Evolutionary conservation across 1,140 invertebrate species (phyloP), one percentile per base, ranked within the genome.

Genomic region (Venustaconcha ellipsiformis): DNA sequence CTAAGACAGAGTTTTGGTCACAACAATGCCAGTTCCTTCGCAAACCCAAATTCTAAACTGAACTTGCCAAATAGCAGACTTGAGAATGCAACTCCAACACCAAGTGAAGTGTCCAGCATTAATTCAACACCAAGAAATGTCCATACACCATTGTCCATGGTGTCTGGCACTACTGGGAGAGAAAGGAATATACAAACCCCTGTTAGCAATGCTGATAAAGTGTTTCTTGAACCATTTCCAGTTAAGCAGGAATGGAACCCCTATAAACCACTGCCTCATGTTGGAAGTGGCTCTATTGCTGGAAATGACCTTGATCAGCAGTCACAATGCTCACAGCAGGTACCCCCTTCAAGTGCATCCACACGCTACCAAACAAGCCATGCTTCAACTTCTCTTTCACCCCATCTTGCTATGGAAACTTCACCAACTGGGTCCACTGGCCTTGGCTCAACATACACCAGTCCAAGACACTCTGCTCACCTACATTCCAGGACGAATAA

Each of bases 101-200:
- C 85, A 3, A 89, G 87, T 78, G 88, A 89, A 59, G 76, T 88
- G 20, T 88, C 88, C 58, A 88, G 81, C 66, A 88, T 89, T 48
- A 76, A 79, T 62, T 78, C 80, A 73, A 75, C 73, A 23, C 79
- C 79, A 60, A 70, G 84, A 58, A 80, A 82, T 63, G 71, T 74
- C 2, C 76, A 80, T 72, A 85, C 86, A 15, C 85, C 85, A 48
- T 62, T 79, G 58, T 82, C 83, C 55, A 65, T 82, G 56, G 63
- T 72, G n/a, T 76, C 76, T 57, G 81, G 72, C 14, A 48, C 37
- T 48, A 78, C 76, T 18, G 77, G 77, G 20, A 72, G 73, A 14
- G 72, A 79, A 59, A 78, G 79, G 60, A 78, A 78, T 57, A 67
- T 79, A 64, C 72, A 78, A 56, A 76, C 72, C 59, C 73, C 82